Evolutionary conservation across 2,797 vertebrate genomes (phyloP), one percentile per base, ranked within the genome.

Genomic region (Passerculus sandwichensis): DNA sequence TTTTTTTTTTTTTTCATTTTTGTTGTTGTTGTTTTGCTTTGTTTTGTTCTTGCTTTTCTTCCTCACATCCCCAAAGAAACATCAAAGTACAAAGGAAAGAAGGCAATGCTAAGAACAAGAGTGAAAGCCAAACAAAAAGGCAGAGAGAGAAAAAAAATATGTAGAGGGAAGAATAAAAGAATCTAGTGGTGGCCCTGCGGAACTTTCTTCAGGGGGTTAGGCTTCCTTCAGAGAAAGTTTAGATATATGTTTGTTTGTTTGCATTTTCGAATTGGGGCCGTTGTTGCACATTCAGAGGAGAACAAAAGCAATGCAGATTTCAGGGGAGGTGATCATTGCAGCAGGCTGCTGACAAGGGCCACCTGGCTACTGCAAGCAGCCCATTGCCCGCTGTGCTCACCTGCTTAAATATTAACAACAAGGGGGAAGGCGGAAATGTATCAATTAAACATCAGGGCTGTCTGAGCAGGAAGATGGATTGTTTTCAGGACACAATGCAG

Each of bases 301-400:
- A 95, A 94, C 85, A 97, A 97, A 97, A 95, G 57, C 48, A 54
- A 96, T 92, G 93, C 59, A 97, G 90, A 96, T 97, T 96, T 92
- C 72, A 26, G 17, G 51, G 76, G 71, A 95, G 86, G 78, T 74
- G 62, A 93, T 96, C 76, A 56, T 82, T 71, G 29, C 13, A 6
- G 59, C 51, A 51, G 62, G 65, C 60, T 53, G 76, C 84, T 91
- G 74, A 65, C 93, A 91, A 90, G 76, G 75, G 90, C 91, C 92
- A 96, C 96, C 88, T 96, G 93, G 85, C 59, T 95, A 74, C 83
- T 38, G 65, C 34, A 72, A 94, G 45, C 71, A 88, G 69, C 56
- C 73, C 75, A 69, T 75, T 88, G 77, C 95, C 93, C 0, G 1
- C 91, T 94, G 86, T 44, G 74, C 67, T 93, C 78, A 85, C 73